A percentile compares a stretch with the other conserved stretches of the same genome.
phyloP scores from a whole-genome alignment of 2,113 vertebrate genomes.

The Neolamprologus hecqui region DNA sequence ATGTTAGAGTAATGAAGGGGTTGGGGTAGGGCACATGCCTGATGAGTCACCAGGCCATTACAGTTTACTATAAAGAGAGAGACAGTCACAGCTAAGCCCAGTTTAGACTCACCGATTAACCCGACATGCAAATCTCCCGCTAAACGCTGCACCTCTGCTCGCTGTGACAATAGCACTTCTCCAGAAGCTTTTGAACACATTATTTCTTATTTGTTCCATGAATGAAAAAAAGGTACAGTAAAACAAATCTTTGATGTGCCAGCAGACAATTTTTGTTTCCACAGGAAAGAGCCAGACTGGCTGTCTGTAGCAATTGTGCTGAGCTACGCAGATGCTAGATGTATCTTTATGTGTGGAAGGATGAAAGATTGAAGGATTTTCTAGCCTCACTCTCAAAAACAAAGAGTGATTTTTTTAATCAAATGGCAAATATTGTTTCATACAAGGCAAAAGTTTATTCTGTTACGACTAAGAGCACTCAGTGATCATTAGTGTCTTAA shows the following conservation, averaged over 20 bases:
- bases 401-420: background rate
- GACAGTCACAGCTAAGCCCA: background rate
- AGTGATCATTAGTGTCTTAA: background rate
- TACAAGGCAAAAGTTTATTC: background rate
- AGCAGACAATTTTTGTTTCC: background rate
- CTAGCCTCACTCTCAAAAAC: background rate
- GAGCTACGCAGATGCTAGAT: background rate
- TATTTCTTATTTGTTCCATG: background rate
- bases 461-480: accelerated
- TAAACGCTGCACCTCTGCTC: background rate
- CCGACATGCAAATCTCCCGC: background rate
- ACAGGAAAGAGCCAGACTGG: background rate
- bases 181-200: background rate
- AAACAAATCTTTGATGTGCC: background rate
- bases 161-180: background rate
- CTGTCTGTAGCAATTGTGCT: background rate
- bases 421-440: background rate
- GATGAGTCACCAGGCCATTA: background rate
- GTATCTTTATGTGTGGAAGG: background rate
- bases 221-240: background rate
- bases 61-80: background rate
- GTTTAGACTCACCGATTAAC: background rate
- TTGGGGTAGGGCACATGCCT: background rate
- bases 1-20: background rate
- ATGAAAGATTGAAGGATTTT: background rate